Evolutionary conservation across 2,113 vertebrate species (phyloP), one percentile per base, ranked within the genome.

Genomic region (Coreoperca whiteheadi): DNA sequence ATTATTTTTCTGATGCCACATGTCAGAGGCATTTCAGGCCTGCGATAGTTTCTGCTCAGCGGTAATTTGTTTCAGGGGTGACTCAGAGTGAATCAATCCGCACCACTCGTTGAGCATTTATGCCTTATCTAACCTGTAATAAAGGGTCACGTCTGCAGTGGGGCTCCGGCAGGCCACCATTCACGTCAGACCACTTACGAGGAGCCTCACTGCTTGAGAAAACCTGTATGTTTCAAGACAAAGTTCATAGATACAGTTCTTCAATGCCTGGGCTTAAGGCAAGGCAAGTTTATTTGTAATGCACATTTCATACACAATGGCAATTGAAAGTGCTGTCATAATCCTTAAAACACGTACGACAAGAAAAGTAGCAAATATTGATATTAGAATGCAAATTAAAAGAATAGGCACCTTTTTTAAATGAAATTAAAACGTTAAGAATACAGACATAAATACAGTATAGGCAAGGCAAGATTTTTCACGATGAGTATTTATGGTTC

Each of bases 1-100:
- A 66, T 84, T 14, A 57, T 81, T 83, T 71, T 43, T 54, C 65
- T 34, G 73, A 67, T 30, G 46, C 14, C 1, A 0, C 2, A 2
- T 41, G 65, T 73, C 81, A 4, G 25, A 48, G 60, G 51, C 41
- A 21, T 79, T 68, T 76, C 60, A 53, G 81, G 48, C 3, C 30
- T 23, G 9, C n/a, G 39, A 74, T 53, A 53, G 46, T 65, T 64
- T 77, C 43, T 9, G 64, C 70, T 39, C 65, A 23, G 41, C 6
- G 56, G 48, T 82, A 7, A 87, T 84, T 73, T 75, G 78, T 63
- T 75, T 57, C 54, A 74, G 63, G 20, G 64, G 28, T 81, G 77
- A 79, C 81, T 65, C 54, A 0, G 34, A 76, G 41, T 39, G 50
- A 76, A 79, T 81, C 81, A 77, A 65, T 87, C 41, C 64, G 41